phyloP scores from a whole-genome alignment of 2,113 vertebrate genomes.

The Casuarius casuarius region DNA sequence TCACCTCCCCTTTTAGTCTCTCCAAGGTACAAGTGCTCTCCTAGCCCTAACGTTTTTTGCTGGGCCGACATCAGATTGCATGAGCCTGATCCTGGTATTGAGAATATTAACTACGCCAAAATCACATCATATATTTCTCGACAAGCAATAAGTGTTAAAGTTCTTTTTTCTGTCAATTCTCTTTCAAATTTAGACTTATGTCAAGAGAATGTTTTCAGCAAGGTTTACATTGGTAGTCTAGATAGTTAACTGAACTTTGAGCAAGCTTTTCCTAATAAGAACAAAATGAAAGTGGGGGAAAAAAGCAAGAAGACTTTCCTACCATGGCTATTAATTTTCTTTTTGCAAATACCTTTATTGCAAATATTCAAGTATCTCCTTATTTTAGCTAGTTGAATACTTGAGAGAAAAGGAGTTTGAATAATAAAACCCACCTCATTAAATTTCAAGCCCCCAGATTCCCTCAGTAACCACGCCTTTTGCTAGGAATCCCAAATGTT shows the following conservation, averaged over 20 bases:
- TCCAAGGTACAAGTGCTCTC: no score
- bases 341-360: not conserved
- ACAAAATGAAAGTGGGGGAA: not conserved
- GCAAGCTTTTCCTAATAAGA: not conserved
- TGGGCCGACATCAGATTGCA: not conserved
- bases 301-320: not conserved
- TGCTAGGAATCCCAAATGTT: not conserved
- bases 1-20: not conserved
- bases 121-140: not conserved
- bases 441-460: slow-evolving; percentile 43
- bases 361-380: not conserved
- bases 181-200: not conserved
- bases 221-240: not conserved
- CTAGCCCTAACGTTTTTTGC: not conserved
- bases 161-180: not conserved
- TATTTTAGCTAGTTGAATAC: slow-evolving; percentile 68
- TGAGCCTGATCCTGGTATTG: not conserved
- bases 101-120: no score
- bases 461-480: not conserved
- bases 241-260: slow-evolving; percentile 15
- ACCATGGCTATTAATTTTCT: not conserved
- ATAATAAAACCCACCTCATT: slow-evolving; percentile 64
- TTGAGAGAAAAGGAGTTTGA: slow-evolving; percentile 66
- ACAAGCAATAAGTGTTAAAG: not conserved
- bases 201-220: slow-evolving; percentile 12